Conservation (phyloP, 64 coral and sea anemone species). For the Pachyseris speciosa region DNA sequence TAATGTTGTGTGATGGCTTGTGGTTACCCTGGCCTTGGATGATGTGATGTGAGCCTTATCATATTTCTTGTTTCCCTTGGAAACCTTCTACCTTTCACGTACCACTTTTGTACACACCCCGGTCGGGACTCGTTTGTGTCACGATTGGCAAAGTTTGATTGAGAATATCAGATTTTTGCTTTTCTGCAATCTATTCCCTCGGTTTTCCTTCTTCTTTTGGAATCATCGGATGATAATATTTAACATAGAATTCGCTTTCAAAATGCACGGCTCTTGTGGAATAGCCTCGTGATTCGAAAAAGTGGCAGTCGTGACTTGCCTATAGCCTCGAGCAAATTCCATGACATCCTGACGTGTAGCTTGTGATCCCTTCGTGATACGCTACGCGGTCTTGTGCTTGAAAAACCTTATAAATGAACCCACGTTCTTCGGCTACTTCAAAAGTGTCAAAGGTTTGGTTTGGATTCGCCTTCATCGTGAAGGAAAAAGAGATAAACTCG, state of each 20-base stretch:
- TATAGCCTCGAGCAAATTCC: slow-evolving; percentile 3
- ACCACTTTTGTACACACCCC: too few species aligned
- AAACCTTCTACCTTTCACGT: too few species aligned
- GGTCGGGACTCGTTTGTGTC: neutral
- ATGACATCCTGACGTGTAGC: neutral
- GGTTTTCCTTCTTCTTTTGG: neutral
- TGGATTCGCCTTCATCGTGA: neutral
- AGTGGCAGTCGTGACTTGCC: neutral
- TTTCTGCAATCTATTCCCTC: neutral
- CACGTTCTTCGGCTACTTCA: neutral
- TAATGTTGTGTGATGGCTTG: neutral
- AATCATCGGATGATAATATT: neutral
- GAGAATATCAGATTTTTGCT: too few species aligned
- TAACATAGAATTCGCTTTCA: neutral
- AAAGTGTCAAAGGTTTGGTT: neutral
- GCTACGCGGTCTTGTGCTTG: neutral
- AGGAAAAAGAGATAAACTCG: neutral
- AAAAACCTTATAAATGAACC: neutral
- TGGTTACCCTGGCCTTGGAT: neutral
- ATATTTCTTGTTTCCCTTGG: neutral
- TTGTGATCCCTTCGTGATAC: neutral
- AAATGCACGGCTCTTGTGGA: neutral
- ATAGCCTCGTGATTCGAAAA: neutral
- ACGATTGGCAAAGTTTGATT: too few species aligned
- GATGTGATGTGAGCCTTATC: neutral